These are phyloP conservation scores for Allacma fusca DNA, from an alignment of 2,888 invertebrate genomes.

Conservation along the genomic window DNA sequence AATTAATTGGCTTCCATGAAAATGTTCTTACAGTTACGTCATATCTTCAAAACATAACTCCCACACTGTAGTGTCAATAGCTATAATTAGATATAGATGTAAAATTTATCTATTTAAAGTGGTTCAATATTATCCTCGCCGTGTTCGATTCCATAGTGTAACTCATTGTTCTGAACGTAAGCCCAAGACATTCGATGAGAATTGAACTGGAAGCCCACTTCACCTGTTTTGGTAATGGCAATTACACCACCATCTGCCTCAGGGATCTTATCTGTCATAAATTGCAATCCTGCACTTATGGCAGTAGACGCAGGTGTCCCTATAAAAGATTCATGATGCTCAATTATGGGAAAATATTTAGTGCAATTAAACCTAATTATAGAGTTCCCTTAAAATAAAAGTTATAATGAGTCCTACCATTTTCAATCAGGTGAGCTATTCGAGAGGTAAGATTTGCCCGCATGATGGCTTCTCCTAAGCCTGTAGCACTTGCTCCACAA, in stretches of 20 bases:
- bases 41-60: too few relatives aligned
- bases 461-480: conserved; percentile 84
- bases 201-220: conserved; percentile 75
- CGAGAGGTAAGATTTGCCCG: conserved; percentile 78
- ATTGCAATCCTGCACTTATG: conserved; percentile 70
- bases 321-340: too few relatives aligned
- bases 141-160: conserved; percentile 56
- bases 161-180: conserved; percentile 42
- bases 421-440: conserved; percentile 72
- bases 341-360: not conserved
- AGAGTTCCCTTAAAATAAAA: not conserved
- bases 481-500: conserved; percentile 84
- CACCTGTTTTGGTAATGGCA: conserved; percentile 73
- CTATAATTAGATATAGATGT: too few relatives aligned
- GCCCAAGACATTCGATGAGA: conserved; percentile 68
- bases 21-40: too few relatives aligned
- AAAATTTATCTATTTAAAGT: too few relatives aligned
- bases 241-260: conserved; percentile 79
- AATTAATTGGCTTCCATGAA: too few relatives aligned
- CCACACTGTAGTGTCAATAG: too few relatives aligned
- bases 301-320: conserved; percentile 68
- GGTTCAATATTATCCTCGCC: conserved; percentile 53
- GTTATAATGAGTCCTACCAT: conserved; percentile 19
- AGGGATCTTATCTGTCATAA: conserved; percentile 73
- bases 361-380: not conserved